phyloP scores from a whole-genome alignment of 1,140 invertebrate genomes.

The Anastrepha ludens region DNA sequence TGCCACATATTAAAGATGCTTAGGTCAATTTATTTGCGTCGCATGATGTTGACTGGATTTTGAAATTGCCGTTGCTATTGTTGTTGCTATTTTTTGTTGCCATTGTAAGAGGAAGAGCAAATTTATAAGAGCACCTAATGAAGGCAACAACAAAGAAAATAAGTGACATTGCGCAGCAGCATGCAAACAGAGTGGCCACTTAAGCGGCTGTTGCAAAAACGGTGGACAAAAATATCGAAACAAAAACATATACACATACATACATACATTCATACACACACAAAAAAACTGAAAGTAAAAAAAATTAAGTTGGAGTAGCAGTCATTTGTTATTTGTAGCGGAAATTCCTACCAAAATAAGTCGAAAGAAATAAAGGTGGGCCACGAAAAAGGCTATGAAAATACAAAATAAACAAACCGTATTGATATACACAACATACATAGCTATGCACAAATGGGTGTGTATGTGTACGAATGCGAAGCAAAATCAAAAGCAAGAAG shows the following conservation, averaged over 20 bases:
- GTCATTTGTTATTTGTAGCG: background rate
- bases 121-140: background rate
- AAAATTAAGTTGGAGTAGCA: background rate
- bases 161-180: background rate
- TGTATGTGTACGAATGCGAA: background rate
- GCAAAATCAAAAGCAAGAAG: background rate
- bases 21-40: conserved; percentile 46
- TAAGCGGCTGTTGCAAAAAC: conserved; percentile 33
- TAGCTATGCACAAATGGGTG: background rate
- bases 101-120: background rate
- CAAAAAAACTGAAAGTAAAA: background rate
- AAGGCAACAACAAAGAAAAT: background rate
- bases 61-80: background rate
- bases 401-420: background rate
- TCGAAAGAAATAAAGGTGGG: background rate
- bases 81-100: background rate
- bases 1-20: conserved; percentile 28
- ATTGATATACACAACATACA: too few relatives aligned
- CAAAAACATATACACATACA: background rate
- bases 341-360: background rate
- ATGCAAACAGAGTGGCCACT: conserved; percentile 44
- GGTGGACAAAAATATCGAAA: background rate
- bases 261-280: background rate
- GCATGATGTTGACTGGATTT: background rate
- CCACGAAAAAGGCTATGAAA: background rate